Base-by-base conservation (phyloP, 2,888 invertebrate species). In the Chalcis sispes region DNA sequence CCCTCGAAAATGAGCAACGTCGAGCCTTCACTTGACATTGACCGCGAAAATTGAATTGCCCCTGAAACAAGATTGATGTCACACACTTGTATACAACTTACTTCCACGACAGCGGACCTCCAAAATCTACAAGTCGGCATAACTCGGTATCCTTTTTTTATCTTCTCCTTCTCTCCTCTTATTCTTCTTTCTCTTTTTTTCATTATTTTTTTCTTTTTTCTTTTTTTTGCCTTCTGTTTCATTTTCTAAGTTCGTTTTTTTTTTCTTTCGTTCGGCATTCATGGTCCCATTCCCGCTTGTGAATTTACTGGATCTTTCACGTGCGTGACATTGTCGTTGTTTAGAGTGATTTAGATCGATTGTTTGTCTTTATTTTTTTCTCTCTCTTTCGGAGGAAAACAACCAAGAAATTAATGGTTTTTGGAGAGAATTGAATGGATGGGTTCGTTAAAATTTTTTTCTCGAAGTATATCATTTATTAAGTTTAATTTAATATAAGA, bases 1-100 rank as follows among this genome's bases (percentile, higher is more conserved):
- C 78, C 80, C 81, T 83, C 82, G 80, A 79, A 83, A 83, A 83
- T 83, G 82, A 82, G 36, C 48, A 54, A 27, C 58, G 50, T 50
- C 40, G 23, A 66, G 67, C 67, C 71, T 75, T 71, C 62, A 29
- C 67, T 72, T 75, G 75, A 77, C 77, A 77, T 77, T 77, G 77
- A 75, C 77, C 75, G 65, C 64, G 59, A 75, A 75, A 69, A 74
- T 74, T 69, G 62, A 75, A 75, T 70, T 75, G 69, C 40, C 69
- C 75, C 69, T 70, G 64, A 46, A 64, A 58, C 15, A 58, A 67
- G 64, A 75, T 73, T 73, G 66, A 73, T 73, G 73, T 52, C 59
- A n/a, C 59, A n/a, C 59, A 61, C 66, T 73, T 70, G 69, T 74
- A 62, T 67, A 74, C 69, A 66, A 66, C 66, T 73, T 61, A 61